A percentile compares a stretch with the other conserved stretches of the same genome.
These are phyloP conservation scores for Eristalinus aeneus DNA, from an alignment of 2,888 invertebrate genomes.

Conservation along the genomic window DNA sequence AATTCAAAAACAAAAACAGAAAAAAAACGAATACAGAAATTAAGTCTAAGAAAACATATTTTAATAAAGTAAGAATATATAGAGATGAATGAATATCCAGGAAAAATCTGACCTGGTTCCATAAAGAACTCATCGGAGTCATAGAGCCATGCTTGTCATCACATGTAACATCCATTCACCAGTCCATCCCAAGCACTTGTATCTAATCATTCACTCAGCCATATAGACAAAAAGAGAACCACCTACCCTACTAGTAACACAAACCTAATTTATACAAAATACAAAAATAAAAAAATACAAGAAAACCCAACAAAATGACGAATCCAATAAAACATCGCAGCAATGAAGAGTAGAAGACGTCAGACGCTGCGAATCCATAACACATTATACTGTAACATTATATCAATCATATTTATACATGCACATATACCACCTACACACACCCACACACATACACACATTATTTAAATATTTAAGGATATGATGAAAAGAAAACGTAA, in stretches of 20 bases:
- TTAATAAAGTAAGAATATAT: no score
- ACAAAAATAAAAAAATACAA: constrained; percentile 12
- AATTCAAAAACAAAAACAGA: no score
- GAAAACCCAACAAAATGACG: constrained; percentile 4
- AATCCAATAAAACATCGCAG: not conserved
- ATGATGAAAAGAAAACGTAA: constrained; percentile 14
- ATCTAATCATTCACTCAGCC: constrained; percentile 33
- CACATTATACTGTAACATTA: constrained; percentile 52
- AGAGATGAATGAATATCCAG: no score
- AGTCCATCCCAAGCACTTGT: constrained; percentile 29
- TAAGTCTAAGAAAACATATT: no score
- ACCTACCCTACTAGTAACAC: constrained; percentile 7
- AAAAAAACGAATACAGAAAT: no score
- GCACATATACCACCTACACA: constrained; percentile 6
- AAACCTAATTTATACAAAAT: constrained; percentile 42
- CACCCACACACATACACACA: constrained; percentile 13
- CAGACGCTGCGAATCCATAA: constrained; percentile 50
- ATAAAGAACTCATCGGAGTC: not conserved
- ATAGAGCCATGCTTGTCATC: not conserved
- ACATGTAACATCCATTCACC: constrained; percentile 45
- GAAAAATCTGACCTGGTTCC: no score
- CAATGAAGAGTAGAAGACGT: constrained; percentile 1
- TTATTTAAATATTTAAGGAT: constrained; percentile 20
- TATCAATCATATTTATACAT: constrained; percentile 53
- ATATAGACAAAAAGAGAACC: not conserved